Evolutionary conservation across 2,888 invertebrate species (phyloP).

Genomic region (Metallyticus violacea): DNA sequence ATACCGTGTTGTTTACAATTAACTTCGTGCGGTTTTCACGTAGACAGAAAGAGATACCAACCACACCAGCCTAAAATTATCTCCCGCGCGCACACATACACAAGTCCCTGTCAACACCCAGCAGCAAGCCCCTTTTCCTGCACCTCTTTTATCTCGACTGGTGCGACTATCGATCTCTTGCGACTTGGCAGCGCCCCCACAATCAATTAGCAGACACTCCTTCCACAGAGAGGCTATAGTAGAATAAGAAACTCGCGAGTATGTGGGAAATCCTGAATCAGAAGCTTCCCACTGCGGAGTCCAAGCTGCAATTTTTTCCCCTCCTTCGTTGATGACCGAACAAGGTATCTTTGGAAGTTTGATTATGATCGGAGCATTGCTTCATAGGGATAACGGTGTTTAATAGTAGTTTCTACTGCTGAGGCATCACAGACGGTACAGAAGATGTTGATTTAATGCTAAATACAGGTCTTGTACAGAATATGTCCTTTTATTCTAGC

Average conservation of each 20-base stretch:
- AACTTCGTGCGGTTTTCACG: not conserved
- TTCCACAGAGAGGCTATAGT: not conserved
- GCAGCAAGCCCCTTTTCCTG: not conserved
- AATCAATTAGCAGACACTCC: constrained; percentile 1
- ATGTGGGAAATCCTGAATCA: not conserved
- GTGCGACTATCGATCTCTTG: not conserved
- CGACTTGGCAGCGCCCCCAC: not conserved
- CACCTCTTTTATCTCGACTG: not conserved
- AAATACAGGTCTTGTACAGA: no score
- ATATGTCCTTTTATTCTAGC: no score
- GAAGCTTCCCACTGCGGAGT: not conserved
- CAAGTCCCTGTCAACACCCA: not conserved
- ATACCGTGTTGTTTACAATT: not conserved
- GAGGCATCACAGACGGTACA: no score
- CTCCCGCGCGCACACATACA: no score
- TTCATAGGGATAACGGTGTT: no score
- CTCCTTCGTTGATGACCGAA: not conserved
- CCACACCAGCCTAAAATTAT: not conserved
- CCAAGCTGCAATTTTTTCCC: no score
- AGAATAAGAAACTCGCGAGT: not conserved
- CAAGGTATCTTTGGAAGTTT: no score
- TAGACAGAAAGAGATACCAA: no score
- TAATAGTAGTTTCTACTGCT: no score
- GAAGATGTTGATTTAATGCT: no score
- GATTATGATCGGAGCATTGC: no score